Percentiles rank a stretch among this genome's conserved stretches.
Evolutionary conservation across 2,113 vertebrate genomes (phyloP).

Genomic region (Oncorhynchus keta): DNA sequence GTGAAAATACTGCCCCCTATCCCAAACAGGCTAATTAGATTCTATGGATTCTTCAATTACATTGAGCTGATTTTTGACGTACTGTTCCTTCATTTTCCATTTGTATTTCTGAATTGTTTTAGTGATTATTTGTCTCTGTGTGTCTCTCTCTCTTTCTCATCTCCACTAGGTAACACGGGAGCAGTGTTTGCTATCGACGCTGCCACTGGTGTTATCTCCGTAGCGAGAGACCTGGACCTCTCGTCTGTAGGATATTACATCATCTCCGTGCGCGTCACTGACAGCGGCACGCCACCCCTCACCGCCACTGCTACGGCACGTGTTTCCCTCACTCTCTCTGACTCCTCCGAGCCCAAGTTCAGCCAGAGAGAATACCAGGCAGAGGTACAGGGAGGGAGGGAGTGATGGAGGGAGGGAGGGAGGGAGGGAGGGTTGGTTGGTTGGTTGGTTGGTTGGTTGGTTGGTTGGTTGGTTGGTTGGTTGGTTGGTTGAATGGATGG

Average conservation of each 20-base stretch:
- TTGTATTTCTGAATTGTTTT: no score
- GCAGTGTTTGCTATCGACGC: constrained; percentile 90
- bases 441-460: no score
- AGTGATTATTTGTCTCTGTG: background rate
- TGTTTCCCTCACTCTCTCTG: constrained; percentile 87
- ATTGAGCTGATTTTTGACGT: no score
- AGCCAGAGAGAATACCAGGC: constrained; percentile 89
- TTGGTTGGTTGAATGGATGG: background rate
- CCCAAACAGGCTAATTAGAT: no score
- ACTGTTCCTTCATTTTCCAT: background rate
- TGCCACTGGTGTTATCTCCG: constrained; percentile 85
- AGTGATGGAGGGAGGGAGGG: background rate
- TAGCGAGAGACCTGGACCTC: constrained; percentile 86
- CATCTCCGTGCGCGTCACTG: constrained; percentile 85
- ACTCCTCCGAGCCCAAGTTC: constrained; percentile 90
- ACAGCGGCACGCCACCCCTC: constrained; percentile 86
- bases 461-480: background rate
- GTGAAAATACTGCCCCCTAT: no score
- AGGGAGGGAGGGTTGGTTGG: background rate
- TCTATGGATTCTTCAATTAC: no score
- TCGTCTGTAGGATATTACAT: constrained; percentile 85
- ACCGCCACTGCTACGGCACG: constrained; percentile 86
- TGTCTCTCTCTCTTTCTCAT: constrained; percentile 10
- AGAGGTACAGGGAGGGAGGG: constrained; percentile 65
- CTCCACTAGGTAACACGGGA: constrained; percentile 84